A percentile compares a stretch with the other conserved stretches of the same genome.
These are phyloP conservation scores for Centropus bengalensis DNA, from an alignment of 2,113 vertebrate species.

Conservation along the genomic window DNA sequence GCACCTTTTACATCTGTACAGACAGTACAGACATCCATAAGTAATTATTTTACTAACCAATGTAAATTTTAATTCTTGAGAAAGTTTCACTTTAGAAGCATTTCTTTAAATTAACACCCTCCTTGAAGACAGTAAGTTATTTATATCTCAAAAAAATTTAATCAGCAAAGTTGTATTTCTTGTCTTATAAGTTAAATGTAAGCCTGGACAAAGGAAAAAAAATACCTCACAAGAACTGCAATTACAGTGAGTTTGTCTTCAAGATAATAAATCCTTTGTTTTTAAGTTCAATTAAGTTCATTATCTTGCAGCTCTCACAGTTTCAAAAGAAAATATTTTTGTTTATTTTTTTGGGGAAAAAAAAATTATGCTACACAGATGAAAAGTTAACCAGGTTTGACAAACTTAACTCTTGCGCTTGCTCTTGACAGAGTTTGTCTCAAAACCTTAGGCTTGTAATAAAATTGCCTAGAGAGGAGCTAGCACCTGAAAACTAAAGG, in stretches of 20 bases:
- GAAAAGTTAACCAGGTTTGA: not conserved
- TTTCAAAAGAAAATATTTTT: not conserved
- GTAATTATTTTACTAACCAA: not conserved
- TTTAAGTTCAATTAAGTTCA: not conserved
- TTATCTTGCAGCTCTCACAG: not conserved
- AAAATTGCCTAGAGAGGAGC: not conserved
- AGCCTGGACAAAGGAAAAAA: not conserved
- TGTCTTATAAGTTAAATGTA: slow-evolving; percentile 23
- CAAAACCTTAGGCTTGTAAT: not conserved
- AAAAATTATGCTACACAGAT: not conserved
- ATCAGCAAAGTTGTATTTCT: slow-evolving; percentile 43
- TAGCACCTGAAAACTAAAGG: not conserved
- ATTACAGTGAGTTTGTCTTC: not conserved
- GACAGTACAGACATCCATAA: not conserved
- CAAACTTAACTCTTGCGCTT: not conserved
- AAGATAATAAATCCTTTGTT: slow-evolving; percentile 11
- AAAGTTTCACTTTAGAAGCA: not conserved
- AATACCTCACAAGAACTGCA: not conserved
- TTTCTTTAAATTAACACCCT: not conserved
- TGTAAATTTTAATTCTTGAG: not conserved
- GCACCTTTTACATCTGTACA: not conserved
- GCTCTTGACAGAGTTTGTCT: not conserved
- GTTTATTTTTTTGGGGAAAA: not conserved
- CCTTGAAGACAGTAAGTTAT: not conserved
- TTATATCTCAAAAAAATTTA: not conserved